Evolutionary conservation across 2,797 vertebrate genomes (phyloP).

Genomic region (Hoplostethus atlanticus): DNA sequence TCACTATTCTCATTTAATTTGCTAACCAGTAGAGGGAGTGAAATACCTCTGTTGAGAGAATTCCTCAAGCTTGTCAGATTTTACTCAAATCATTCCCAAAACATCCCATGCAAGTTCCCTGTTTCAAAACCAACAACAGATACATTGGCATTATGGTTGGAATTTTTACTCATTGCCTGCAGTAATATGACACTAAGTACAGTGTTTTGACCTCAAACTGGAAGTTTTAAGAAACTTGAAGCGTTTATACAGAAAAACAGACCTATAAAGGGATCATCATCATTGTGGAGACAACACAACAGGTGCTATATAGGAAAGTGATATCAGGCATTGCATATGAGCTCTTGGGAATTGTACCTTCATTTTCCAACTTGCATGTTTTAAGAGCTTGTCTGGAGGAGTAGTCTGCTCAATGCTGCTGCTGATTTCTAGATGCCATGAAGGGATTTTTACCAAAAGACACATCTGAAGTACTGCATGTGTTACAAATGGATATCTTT

Average conservation of each 20-base stretch:
- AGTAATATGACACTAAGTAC: background rate
- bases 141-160: background rate
- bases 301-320: background rate
- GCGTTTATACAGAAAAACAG: background rate
- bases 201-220: background rate
- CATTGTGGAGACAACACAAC: background rate
- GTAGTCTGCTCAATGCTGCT: background rate
- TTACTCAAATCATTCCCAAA: background rate
- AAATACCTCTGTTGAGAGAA: slow-evolving; percentile 1
- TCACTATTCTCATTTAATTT: background rate
- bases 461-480: background rate
- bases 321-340: background rate
- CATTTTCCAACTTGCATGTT: background rate
- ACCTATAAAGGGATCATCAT: background rate
- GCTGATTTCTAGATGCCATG: background rate
- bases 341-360: background rate
- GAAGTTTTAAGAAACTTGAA: background rate
- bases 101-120: background rate
- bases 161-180: background rate
- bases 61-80: background rate
- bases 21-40: slow-evolving; percentile 56
- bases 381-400: background rate
- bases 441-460: background rate
- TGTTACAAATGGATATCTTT: background rate
- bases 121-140: background rate